Percentiles rank a stretch among this genome's conserved stretches.
Evolutionary conservation across 2,797 vertebrate genomes (phyloP).

Genomic region (Phataginus tetradactyla): DNA sequence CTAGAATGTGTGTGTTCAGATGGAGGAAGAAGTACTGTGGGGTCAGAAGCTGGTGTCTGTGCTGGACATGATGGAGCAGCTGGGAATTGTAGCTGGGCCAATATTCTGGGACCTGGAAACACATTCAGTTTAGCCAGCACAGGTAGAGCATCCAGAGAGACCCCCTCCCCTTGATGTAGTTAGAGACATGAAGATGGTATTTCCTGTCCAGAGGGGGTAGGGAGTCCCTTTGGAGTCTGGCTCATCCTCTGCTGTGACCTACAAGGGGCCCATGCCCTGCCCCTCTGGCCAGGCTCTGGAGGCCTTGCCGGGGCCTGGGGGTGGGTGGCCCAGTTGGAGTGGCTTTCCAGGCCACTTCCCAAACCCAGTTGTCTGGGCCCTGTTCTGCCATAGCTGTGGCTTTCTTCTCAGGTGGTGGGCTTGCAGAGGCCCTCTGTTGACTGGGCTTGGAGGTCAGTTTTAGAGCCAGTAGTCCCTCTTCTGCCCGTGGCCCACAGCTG

Average conservation of each 20-base stretch:
- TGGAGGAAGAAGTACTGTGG: not conserved
- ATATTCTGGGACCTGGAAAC: not conserved
- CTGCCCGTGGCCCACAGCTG: slow-evolving; percentile 11
- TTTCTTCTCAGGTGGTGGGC: slow-evolving; percentile 56
- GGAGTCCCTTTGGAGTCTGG: not conserved
- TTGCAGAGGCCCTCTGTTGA: slow-evolving; percentile 81
- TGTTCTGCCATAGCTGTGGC: not conserved
- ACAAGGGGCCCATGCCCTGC: not conserved
- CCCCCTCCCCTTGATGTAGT: accelerated
- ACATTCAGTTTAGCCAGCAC: not conserved
- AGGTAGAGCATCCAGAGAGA: too few species aligned
- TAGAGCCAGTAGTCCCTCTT: slow-evolving; percentile 64
- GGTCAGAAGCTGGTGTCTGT: not conserved
- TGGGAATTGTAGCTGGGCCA: not conserved
- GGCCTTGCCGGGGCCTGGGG: not conserved
- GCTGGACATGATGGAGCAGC: not conserved
- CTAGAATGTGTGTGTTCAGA: not conserved
- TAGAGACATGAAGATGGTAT: not conserved
- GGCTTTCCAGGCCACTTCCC: slow-evolving; percentile 68
- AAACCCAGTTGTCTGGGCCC: slow-evolving; percentile 76
- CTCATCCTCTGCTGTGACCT: not conserved
- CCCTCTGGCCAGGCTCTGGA: not conserved
- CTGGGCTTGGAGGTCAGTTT: not conserved
- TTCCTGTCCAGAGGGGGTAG: not conserved
- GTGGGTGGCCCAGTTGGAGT: not conserved